Conservation (phyloP, 2,113 vertebrate genomes). For the Syngnathus scovelli region DNA sequence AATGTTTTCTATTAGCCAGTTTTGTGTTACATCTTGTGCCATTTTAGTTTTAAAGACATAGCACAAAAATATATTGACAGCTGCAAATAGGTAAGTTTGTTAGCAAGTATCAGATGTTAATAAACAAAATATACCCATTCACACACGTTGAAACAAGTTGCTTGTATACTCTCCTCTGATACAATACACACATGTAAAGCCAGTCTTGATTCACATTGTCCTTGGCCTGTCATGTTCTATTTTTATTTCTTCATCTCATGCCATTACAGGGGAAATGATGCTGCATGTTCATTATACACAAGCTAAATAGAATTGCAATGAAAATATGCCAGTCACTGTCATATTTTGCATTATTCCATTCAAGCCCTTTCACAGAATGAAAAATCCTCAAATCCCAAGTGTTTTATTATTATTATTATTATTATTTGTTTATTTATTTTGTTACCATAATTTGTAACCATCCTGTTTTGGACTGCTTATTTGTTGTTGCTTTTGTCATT, state of each 20-base stretch:
- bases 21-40: background rate
- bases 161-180: conserved; percentile 24
- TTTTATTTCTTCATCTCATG: conserved; percentile 39
- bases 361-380: conserved; percentile 41
- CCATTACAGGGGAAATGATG: conserved; percentile 60
- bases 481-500: conserved; percentile 43
- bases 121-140: too few relatives aligned
- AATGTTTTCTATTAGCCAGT: background rate
- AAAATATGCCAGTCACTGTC: conserved; percentile 65
- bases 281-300: conserved; percentile 61
- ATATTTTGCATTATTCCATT: conserved; percentile 61
- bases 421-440: conserved; percentile 51
- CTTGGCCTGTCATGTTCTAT: conserved; percentile 67
- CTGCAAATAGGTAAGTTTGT: background rate
- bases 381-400: conserved; percentile 35
- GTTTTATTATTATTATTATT: conserved; percentile 22
- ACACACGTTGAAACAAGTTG: conserved; percentile 28
- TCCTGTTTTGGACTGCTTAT: conserved; percentile 57
- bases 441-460: conserved; percentile 59
- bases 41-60: background rate
- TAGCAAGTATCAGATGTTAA: background rate
- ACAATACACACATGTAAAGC: conserved; percentile 22
- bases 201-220: conserved; percentile 41
- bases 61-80: background rate
- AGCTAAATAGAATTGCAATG: conserved; percentile 61